Base-by-base conservation (phyloP, 2,797 vertebrate species). In the Pantherophis vulpinus region DNA sequence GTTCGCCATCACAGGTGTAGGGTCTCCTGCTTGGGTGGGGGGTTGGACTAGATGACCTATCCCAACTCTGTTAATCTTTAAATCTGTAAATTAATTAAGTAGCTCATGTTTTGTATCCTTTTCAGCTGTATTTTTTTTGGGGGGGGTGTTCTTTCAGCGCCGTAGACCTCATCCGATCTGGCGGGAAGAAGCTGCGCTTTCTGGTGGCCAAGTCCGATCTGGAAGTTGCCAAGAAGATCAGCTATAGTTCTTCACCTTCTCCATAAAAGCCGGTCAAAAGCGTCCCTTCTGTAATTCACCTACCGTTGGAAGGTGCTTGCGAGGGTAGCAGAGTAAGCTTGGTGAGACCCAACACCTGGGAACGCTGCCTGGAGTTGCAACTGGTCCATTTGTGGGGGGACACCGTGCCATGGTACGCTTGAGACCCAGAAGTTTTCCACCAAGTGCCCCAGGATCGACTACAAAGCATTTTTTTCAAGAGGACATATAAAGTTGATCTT, bases 141-240 rank as follows among this genome's bases (percentile, higher is more conserved):
- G 37, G 37, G 37, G 37, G 37, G 37, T 37, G 32, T 37, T 12
- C 93, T 13, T 93, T 42, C 98, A 99, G 99, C 10, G 99, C 99
- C 0, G 99, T 99, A 96, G 99, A 99, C 89, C 98, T 99, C 97
- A 99, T 99, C 96, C 98, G 99, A 88, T 98, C 98, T 0, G 98
- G 99, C 12, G 99, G 99, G 4, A 98, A 98, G 93, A 98, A 98
- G 92, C 98, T 99, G 90, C 97, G 98, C 32, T 99, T 99, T 96
- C 98, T 99, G 90, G 98, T 99, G 29, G 99, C 99, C 96, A 99
- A 99, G 96, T 99, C 99, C 0, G 99, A 99, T 89, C 95, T 96
- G 37, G 99, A 99, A 51, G 98, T 99, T 18, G 98, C 99, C 0
- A 98, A 99, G 97, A 99, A 99, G 97, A 98, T 99, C 98, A 98